Base-by-base conservation (phyloP, 2,113 vertebrate species). In the Electrona antarctica region DNA sequence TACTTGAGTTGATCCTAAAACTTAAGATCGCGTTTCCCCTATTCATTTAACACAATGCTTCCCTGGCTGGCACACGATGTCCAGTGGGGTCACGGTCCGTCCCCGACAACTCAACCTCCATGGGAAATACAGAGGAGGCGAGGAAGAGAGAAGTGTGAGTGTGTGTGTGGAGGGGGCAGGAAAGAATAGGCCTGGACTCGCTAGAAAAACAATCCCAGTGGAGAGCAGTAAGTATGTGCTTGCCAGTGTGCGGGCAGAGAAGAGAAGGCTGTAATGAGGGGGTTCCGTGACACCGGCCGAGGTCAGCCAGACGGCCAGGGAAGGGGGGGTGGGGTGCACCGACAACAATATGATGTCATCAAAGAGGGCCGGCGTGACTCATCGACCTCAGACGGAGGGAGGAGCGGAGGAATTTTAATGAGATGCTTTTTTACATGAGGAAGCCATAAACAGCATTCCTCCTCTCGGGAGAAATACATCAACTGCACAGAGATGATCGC, bases 341-440 rank as follows among this genome's bases (percentile, higher is more conserved):
- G 33, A 84, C 77, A 89, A 89, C 88, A 86, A 76, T 67, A 78
- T 93, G 91, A 91, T 82, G 89, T 93, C 91, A 93, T 93, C 91
- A 91, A 87, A 91, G 88, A 84, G 78, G 79, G 85, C 78, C 88
- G 51, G 78, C 47, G 76, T 91, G 91, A 92, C 82, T 92, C 90
- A 91, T 72, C 74, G 64, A 85, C 89, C 84, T 89, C 82, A 88
- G 85, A 81, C 64, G 33, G 29, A 82, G 72, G 79, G 86, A 87
- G 78, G 76, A 65, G 67, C 72, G 67, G 56, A 83, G 73, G 89
- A 89, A 90, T 91, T 85, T 91, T 84, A 87, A 85, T 79, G 78
- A 83, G 62, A 83, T 74, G 64, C 66, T 74, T 84, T 41, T 80
- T 41, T 71, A 66, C 80, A 79, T 67, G 64, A 85, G 77, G 79